phyloP scores from a whole-genome alignment of 2,888 invertebrate species.

The Drosophila atripex region DNA sequence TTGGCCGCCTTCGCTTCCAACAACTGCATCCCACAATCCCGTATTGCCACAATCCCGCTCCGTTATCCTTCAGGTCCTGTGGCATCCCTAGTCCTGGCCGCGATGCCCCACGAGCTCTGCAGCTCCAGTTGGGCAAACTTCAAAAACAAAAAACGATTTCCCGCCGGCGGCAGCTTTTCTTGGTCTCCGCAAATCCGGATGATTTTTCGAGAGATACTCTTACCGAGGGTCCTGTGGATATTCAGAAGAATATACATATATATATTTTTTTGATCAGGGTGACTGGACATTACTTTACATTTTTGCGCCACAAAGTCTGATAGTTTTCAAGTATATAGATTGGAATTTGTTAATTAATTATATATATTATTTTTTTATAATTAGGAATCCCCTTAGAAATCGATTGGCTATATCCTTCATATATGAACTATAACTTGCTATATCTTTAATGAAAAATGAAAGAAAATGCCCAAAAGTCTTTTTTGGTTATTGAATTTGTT shows the following conservation, averaged over 20 bases:
- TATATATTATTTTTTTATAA: too few species aligned
- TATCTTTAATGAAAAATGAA: too few species aligned
- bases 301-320: too few species aligned
- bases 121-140: constrained; percentile 52
- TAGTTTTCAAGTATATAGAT: too few species aligned
- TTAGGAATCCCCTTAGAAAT: too few species aligned
- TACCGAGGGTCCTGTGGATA: background rate
- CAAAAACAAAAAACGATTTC: constrained; percentile 71
- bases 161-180: constrained; percentile 55
- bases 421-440: too few species aligned
- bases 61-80: constrained; percentile 1
- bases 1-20: constrained; percentile 14
- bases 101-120: background rate
- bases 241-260: background rate
- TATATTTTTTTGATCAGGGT: background rate
- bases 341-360: too few species aligned
- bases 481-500: too few species aligned
- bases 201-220: background rate
- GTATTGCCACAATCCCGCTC: constrained; percentile 1
- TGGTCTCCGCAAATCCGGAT: background rate
- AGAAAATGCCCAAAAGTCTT: too few species aligned
- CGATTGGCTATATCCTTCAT: too few species aligned
- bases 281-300: too few species aligned
- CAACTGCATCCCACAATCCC: constrained; percentile 10
- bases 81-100: constrained; percentile 14